Evolutionary conservation across 2,888 invertebrate species (phyloP), one percentile per base, ranked within the genome.

Genomic region (Drosophila anceps): DNA sequence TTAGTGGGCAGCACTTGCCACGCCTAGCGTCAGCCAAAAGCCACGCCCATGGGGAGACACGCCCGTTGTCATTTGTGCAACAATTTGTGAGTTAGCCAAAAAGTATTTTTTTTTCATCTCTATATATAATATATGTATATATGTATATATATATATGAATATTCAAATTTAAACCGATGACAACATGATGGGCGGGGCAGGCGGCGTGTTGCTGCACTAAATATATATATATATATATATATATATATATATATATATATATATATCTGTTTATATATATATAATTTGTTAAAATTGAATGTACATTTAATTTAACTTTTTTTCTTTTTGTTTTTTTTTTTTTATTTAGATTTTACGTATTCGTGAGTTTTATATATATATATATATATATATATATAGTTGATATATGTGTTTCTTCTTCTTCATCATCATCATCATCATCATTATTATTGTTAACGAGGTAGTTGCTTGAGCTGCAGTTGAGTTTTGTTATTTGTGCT

Each of bases 101-200:
- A 76, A 73, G 83, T 73, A 39, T 72, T 63, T 63, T 37, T 43
- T 43, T 41, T 15, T 31, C 9, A 8, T 50, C 27, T 57, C 10
- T 31, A 20, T 43, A 41, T 43, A 18, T 51, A 44, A 18, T 44
- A 15, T 53, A 50, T 43, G 1, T 43, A 29, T 31, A 12, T 43
- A 62, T n/a, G n/a, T n/a, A n/a, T n/a, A n/a, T n/a, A n/a, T n/a
- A n/a, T n/a, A n/a, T 64, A 48, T 60, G 69, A 82, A 82, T 70
- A 83, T 85, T 79, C 84, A 84, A 84, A 88, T 84, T 84, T 84
- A 84, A 84, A 84, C 84, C 67, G 84, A 84, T 84, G 84, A 84
- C 84, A 84, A 81, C 73, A 62, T 46, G 50, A 62, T 46, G 50
- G 66, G 73, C 66, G 72, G 53, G 69, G 53, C 58, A 51, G 59